Conservation (phyloP, 2,888 invertebrate genomes). For the Euplexia lucipara region DNA sequence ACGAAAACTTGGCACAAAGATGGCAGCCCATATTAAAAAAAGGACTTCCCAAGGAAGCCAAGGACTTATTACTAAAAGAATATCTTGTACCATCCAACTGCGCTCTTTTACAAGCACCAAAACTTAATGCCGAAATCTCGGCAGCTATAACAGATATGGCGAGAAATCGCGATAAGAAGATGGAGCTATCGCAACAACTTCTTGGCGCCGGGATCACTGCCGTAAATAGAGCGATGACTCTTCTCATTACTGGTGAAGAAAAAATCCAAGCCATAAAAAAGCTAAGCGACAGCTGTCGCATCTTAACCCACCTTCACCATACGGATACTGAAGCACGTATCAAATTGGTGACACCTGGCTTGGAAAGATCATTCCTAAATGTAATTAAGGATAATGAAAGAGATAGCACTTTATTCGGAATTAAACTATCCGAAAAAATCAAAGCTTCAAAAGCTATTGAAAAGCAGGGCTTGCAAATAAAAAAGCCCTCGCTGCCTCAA, state of each 20-base stretch:
- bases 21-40: slow-evolving; percentile 2
- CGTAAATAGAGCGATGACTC: no score
- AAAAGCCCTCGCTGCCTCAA: no score
- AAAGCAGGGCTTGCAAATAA: background rate
- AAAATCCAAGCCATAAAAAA: no score
- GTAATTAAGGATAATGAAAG: slow-evolving; percentile 1
- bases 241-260: no score
- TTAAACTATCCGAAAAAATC: slow-evolving; percentile 2
- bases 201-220: background rate
- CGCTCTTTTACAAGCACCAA: slow-evolving; percentile 8
- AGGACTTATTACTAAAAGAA: slow-evolving; percentile 2
- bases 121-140: slow-evolving; percentile 2
- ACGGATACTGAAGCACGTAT: no score
- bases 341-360: no score
- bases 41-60: slow-evolving; percentile 1
- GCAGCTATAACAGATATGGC: background rate
- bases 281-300: no score
- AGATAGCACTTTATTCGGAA: slow-evolving; percentile 1
- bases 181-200: slow-evolving; percentile 2
- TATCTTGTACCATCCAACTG: slow-evolving; percentile 13
- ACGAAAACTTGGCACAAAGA: slow-evolving; percentile 9
- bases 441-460: slow-evolving; percentile 2
- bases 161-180: background rate
- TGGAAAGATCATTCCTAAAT: no score
- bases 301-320: no score